phyloP scores from a whole-genome alignment of 2,888 invertebrate genomes.

The Uloborus plumipes region DNA sequence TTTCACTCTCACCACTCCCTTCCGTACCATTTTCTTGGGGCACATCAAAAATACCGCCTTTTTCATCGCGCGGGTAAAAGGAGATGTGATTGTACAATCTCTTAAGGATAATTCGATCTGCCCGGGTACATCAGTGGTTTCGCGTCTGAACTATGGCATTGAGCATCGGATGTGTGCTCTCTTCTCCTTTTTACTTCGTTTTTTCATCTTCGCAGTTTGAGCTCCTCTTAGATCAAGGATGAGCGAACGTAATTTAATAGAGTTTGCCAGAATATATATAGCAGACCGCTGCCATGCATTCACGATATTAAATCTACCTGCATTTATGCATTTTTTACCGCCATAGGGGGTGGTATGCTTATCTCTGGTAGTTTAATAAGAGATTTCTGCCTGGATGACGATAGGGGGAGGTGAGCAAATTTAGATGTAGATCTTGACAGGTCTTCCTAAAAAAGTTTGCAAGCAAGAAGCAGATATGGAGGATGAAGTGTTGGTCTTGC shows the following conservation, averaged over 20 bases:
- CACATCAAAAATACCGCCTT: conserved; percentile 52
- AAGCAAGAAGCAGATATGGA: too few species aligned
- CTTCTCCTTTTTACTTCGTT: conserved; percentile 21
- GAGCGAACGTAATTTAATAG: conserved; percentile 60
- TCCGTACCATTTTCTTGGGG: background rate
- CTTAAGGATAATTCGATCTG: conserved; percentile 63
- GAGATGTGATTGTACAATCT: conserved; percentile 63
- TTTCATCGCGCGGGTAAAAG: conserved; percentile 36
- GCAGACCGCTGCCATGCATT: conserved; percentile 53
- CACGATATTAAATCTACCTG: conserved; percentile 64
- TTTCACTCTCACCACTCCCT: background rate
- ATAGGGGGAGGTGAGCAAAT: too few species aligned
- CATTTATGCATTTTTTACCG: conserved; percentile 33
- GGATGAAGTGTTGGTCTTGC: too few species aligned
- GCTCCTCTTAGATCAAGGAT: conserved; percentile 53
- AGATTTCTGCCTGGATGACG: too few species aligned
- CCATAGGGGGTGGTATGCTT: conserved; percentile 25
- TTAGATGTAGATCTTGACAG: too few species aligned
- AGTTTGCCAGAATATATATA: conserved; percentile 43
- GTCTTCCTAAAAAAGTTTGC: too few species aligned
- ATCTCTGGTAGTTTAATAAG: background rate
- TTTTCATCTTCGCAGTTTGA: conserved; percentile 23
- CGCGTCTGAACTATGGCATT: conserved; percentile 7
- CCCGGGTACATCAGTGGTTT: conserved; percentile 52
- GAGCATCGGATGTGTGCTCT: conserved; percentile 21